These are phyloP conservation scores for Arctia plantaginis DNA, from an alignment of 2,888 invertebrate genomes.

Conservation along the genomic window DNA sequence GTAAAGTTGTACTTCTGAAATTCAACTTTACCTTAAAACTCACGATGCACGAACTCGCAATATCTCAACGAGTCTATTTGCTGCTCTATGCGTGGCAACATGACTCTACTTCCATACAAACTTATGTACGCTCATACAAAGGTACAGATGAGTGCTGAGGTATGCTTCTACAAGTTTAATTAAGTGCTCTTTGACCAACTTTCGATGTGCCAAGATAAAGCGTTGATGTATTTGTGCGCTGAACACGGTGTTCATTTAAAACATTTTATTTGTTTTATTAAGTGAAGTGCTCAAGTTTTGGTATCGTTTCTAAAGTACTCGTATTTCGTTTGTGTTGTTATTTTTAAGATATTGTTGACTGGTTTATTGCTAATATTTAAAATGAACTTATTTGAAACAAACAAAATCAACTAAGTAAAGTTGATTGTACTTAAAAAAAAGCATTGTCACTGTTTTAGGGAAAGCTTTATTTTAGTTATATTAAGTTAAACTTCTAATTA, in stretches of 20 bases:
- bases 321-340: not conserved
- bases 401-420: not conserved
- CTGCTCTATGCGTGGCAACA: slow-evolving; percentile 20
- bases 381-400: not conserved
- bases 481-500: not conserved
- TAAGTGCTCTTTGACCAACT: slow-evolving; percentile 26
- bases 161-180: slow-evolving; percentile 31
- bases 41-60: slow-evolving; percentile 30
- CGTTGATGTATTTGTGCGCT: slow-evolving; percentile 12
- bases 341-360: not conserved
- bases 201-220: slow-evolving; percentile 6
- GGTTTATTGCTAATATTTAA: not conserved
- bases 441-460: not conserved
- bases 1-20: slow-evolving; percentile 5
- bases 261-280: slow-evolving; percentile 15
- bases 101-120: slow-evolving; percentile 1
- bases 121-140: slow-evolving; percentile 3
- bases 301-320: slow-evolving; percentile 4
- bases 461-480: not conserved
- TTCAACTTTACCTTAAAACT: not conserved
- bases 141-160: not conserved
- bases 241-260: slow-evolving; percentile 2
- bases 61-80: slow-evolving; percentile 42
- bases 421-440: not conserved
- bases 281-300: slow-evolving; percentile 10